These are phyloP conservation scores for Lasioglossum pauxillum DNA, from an alignment of 2,888 invertebrate species.

Conservation along the genomic window DNA sequence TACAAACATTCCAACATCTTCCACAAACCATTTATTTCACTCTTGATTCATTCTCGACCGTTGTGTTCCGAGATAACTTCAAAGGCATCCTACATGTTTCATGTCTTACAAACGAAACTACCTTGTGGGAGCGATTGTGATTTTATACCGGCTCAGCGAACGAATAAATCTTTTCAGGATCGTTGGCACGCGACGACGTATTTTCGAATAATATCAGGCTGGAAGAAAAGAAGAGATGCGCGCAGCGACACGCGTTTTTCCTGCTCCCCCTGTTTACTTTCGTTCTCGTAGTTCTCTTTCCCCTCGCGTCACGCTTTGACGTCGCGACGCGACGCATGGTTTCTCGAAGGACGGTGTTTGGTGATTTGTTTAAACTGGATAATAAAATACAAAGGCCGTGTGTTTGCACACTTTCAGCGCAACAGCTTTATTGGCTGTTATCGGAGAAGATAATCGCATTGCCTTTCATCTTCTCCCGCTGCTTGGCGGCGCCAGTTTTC, in stretches of 20 bases:
- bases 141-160: no score
- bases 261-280: neutral
- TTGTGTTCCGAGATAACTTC: no score
- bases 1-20: neutral
- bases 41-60: no score
- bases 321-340: neutral
- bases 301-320: neutral
- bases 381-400: slow-evolving; percentile 30
- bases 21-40: neutral
- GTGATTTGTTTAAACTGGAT: slow-evolving; percentile 15
- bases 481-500: neutral
- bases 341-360: neutral
- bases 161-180: neutral
- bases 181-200: neutral
- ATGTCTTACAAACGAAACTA: no score
- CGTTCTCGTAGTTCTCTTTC: neutral
- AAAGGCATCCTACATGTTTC: no score
- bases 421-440: slow-evolving; percentile 10
- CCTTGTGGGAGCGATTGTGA: no score
- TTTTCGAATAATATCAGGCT: neutral
- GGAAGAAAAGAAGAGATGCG: neutral
- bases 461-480: slow-evolving; percentile 13
- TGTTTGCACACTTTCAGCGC: slow-evolving; percentile 9
- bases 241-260: neutral
- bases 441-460: slow-evolving; percentile 32